Percentiles rank a stretch among this genome's conserved stretches.
phyloP scores from a whole-genome alignment of 2,113 vertebrate genomes.

The Pleuronectes platessa region DNA sequence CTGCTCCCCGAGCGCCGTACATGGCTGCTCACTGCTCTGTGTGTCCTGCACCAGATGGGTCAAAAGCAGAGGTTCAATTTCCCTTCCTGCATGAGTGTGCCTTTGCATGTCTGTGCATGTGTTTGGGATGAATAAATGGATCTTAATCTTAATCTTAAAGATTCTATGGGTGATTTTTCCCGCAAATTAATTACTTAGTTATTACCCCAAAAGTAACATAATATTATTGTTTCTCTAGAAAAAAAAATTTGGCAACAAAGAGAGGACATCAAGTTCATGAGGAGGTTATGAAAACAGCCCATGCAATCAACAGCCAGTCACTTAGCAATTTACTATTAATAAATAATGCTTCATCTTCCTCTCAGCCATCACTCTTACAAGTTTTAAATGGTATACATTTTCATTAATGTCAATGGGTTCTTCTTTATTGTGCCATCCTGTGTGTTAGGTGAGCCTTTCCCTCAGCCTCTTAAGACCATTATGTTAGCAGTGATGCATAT shows the following conservation, averaged over 20 bases:
- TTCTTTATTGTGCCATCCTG: conserved; percentile 59
- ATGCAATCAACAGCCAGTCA: conserved; percentile 67
- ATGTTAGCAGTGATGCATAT: conserved; percentile 65
- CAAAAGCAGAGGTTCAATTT: too few species aligned
- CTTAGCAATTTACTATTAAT: conserved; percentile 68
- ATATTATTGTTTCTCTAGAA: background rate
- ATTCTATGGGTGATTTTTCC: background rate
- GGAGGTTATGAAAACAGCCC: conserved; percentile 62
- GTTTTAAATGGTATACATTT: conserved; percentile 72
- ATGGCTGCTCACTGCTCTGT: too few species aligned
- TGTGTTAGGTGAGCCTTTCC: conserved; percentile 64
- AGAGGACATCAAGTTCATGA: conserved; percentile 30
- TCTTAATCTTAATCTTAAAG: too few species aligned
- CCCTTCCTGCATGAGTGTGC: too few species aligned
- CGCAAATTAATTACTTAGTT: background rate
- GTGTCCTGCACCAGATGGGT: too few species aligned
- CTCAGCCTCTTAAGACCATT: conserved; percentile 67
- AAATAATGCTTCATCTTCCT: conserved; percentile 67
- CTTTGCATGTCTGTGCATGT: too few species aligned
- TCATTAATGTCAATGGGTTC: conserved; percentile 67
- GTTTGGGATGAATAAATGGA: too few species aligned
- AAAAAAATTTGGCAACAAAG: conserved; percentile 35
- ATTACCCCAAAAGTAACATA: conserved; percentile 17
- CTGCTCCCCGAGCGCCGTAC: too few species aligned
- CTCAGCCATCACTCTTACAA: conserved; percentile 44